Percentiles rank a stretch among this genome's conserved stretches.
phyloP scores from a whole-genome alignment of 2,797 vertebrate genomes.

The Spondyliosoma cantharus region DNA sequence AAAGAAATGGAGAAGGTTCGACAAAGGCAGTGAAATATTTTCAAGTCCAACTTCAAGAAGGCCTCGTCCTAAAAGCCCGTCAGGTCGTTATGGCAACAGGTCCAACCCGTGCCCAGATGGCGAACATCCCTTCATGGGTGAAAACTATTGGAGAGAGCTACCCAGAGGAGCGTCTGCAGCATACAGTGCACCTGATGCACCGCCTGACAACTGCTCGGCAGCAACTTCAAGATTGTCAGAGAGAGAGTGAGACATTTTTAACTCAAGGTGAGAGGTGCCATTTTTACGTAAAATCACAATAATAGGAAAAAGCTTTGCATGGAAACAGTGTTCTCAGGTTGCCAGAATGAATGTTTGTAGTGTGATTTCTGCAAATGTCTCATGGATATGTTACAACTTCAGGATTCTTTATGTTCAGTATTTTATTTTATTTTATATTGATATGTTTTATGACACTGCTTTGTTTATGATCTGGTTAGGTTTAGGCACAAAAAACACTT shows the following conservation, averaged over 20 bases:
- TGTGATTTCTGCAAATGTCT: no score
- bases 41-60: constrained; percentile 76
- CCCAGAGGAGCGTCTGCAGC: constrained; percentile 82
- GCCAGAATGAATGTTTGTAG: no score
- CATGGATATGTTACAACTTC: no score
- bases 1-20: neutral
- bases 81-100: constrained; percentile 84
- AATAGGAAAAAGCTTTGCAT: neutral
- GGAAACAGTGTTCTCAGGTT: neutral
- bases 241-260: constrained; percentile 3
- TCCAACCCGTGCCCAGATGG: constrained; percentile 84
- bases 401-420: no score
- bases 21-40: constrained; percentile 76
- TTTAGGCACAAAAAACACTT: no score
- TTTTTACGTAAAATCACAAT: neutral
- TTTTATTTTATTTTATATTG: no score
- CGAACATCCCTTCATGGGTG: constrained; percentile 85
- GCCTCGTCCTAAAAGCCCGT: constrained; percentile 70
- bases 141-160: constrained; percentile 77
- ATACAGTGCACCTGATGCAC: constrained; percentile 86
- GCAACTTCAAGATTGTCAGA: constrained; percentile 26
- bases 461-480: no score
- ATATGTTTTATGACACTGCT: no score
- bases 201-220: constrained; percentile 53
- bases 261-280: constrained; percentile 65